These are phyloP conservation scores for Xiphophorus couchianus DNA, from an alignment of 2,113 vertebrate genomes.

Conservation along the genomic window DNA sequence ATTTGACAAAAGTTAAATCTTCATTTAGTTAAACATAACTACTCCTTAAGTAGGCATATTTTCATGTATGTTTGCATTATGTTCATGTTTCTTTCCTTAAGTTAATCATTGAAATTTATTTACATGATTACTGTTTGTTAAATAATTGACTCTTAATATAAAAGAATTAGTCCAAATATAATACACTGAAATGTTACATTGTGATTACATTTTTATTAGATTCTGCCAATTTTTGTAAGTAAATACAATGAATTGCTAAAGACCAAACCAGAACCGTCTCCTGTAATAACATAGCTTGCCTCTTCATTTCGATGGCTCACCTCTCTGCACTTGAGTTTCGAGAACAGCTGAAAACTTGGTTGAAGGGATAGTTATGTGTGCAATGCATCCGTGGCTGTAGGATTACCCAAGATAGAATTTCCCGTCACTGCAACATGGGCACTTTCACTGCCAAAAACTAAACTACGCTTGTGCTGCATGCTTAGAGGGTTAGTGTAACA, in stretches of 20 bases:
- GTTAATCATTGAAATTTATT: too few relatives aligned
- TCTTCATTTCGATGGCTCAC: slow-evolving; percentile 44
- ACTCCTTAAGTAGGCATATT: too few relatives aligned
- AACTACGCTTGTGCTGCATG: slow-evolving; percentile 6
- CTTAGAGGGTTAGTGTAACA: slow-evolving; percentile 9
- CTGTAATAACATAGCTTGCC: slow-evolving; percentile 11
- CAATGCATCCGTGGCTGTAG: slow-evolving; percentile 28
- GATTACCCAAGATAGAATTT: slow-evolving; percentile 55
- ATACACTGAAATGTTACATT: too few relatives aligned
- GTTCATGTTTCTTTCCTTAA: too few relatives aligned
- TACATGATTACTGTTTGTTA: too few relatives aligned
- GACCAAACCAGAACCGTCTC: neutral
- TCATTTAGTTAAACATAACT: too few relatives aligned
- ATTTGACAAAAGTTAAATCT: too few relatives aligned
- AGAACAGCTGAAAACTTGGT: slow-evolving; percentile 66
- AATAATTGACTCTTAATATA: too few relatives aligned
- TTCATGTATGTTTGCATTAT: too few relatives aligned
- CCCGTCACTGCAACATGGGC: slow-evolving; percentile 55
- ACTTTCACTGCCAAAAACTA: slow-evolving; percentile 33
- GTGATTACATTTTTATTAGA: too few relatives aligned
- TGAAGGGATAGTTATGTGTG: slow-evolving; percentile 42
- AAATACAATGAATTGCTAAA: neutral
- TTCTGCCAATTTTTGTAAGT: neutral
- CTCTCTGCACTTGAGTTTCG: slow-evolving; percentile 56
- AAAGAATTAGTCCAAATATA: too few relatives aligned